Base-by-base conservation (phyloP, 2,888 invertebrate species). In the Tipula lateralis region DNA sequence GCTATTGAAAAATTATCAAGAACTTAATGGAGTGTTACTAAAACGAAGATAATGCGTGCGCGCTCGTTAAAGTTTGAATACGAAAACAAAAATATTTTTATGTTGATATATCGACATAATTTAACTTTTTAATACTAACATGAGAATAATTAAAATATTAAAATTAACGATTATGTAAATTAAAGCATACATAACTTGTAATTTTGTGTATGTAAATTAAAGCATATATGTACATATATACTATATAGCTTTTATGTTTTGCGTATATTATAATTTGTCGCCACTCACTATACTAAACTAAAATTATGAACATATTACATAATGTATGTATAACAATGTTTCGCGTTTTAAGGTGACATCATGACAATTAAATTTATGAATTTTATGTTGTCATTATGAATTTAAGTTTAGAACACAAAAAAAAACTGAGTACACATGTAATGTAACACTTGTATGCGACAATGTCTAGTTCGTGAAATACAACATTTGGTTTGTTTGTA, bases 281-380 rank as follows among this genome's bases (percentile, higher is more conserved):
- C 66, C 66, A 66, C 66, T 24, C 66, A 66, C 66, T 66, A 66
- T 44, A 19, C 19, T 12, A 66, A 7, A 24, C 24, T 44, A 44
- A 36, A 36, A 36, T 36, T 44, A 66, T 7, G 16, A 24, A 66
- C 24, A 66, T 66, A 12, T 66, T 7, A 24, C 66, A 66, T 24
- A 13, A 39, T 39, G 13, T 39, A 24, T 66, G 24, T 24, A 66
- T 24, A 66, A 66, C 66, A 24, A 66, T 66, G 66, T 66, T 66
- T 66, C 66, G 66, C 66, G 66, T 66, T 66, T 66, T 66, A 66
- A 66, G 66, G 66, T 66, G 66, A 66, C 66, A 66, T 66, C 66
- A 66, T 66, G 66, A 66, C 66, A 66, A 66, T 66, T 66, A 66
- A 66, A 66, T 66, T 66, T 66, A 66, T 66, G 66, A 7, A 12